Base-by-base conservation (phyloP, 2,797 vertebrate genomes). In the Adelosebastes latens region DNA sequence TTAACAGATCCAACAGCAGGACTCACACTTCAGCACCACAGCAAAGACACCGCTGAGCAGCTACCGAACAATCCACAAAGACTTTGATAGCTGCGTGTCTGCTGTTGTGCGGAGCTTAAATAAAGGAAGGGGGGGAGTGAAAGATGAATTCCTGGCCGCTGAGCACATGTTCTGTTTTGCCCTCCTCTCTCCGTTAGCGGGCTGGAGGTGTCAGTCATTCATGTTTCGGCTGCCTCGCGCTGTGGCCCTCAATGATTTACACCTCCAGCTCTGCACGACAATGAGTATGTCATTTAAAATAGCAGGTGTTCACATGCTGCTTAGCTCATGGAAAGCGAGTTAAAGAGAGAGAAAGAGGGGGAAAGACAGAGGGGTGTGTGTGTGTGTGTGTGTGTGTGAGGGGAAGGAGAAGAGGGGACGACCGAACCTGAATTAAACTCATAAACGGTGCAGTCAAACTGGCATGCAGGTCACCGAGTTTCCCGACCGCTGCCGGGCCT, bases 241-340 rank as follows among this genome's bases (percentile, higher is more conserved):
- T 68, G 78, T 66, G 83, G 80, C 72, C 80, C 69, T 13, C 81
- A 42, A 81, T 94, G 91, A 93, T 94, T 94, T 95, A 94, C 89
- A 88, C 89, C 80, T 79, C 70, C 80, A 68, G 76, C 81, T 49
- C 84, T 65, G 72, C 84, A 88, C 76, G 65, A 92, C 89, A 92
- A 92, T 87, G 81, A 89, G 85, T 61, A 70, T 89, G 92, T 91
- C 88, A 91, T 93, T 92, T 91, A 86, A 92, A 94, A 91, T 88
- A 94, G 91, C 94, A 95, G 93, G 93, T 95, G 93, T 94, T 93
- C 91, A 70, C 84, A 80, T 66, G 85, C 89, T 91, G 87, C 85
- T 93, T 88, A 93, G 90, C 82, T 91, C 89, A 93, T 88, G 91
- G 93, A 93, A 93, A 94, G 88, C 55, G 24, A 92, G 88, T 87